Evolutionary conservation across 2,888 invertebrate species (phyloP).

Genomic region (Lasioglossum oenotherae): DNA sequence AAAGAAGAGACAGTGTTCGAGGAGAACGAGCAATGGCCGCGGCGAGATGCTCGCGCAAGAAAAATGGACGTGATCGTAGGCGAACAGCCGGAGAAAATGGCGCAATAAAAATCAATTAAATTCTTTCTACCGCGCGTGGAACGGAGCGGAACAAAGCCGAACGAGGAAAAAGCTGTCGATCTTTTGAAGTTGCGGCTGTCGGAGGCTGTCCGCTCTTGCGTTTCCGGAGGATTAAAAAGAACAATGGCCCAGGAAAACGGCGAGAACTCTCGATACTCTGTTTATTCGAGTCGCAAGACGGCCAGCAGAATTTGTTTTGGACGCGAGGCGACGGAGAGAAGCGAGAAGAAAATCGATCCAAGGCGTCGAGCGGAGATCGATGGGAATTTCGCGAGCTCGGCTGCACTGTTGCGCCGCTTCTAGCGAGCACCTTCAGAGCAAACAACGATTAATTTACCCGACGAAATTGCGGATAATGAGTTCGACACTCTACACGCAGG

Average conservation of each 20-base stretch:
- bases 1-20: neutral
- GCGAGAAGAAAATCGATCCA: neutral
- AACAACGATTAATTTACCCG: conserved; percentile 49
- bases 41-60: neutral
- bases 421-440: conserved; percentile 14
- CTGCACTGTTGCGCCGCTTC: neutral
- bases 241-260: neutral
- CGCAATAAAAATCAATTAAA: conserved; percentile 36
- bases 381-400: conserved; percentile 10
- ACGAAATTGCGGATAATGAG: conserved; percentile 45
- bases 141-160: neutral
- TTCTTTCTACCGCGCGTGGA: neutral
- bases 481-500: conserved; percentile 17
- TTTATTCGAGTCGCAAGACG: neutral
- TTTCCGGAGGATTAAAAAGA: neutral
- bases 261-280: neutral
- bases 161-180: neutral
- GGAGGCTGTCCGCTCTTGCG: neutral
- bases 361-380: neutral
- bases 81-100: neutral
- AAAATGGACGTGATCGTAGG: conserved; percentile 1
- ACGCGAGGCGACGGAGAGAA: neutral
- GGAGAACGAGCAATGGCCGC: neutral
- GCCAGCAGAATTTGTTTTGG: neutral
- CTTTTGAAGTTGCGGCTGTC: neutral